Base-by-base conservation (phyloP, 1,140 invertebrate species). In the Nylanderia fulva region DNA sequence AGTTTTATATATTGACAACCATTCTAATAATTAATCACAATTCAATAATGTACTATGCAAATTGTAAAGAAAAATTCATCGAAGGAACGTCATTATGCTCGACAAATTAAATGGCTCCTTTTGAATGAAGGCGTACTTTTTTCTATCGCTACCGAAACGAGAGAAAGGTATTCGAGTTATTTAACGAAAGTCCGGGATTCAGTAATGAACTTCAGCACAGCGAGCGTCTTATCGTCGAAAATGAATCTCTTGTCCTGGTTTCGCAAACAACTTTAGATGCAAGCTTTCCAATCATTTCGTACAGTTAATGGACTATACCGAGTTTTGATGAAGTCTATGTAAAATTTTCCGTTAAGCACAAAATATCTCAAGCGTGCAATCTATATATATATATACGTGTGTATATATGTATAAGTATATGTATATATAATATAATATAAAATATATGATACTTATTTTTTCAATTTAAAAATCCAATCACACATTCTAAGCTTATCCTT, bases 221-320 rank as follows among this genome's bases (percentile, higher is more conserved):
- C 24, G n/a, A 63, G 24, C 45, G 21, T 48, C 27, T 77, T 76
- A 76, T 76, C 58, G 24, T 63, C 21, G 39, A 63, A 64, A 42
- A 63, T 64, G 74, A 77, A 64, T 77, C 42, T 77, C 39, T 77
- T 48, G 42, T 63, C 58, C 74, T 52, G 74, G 27, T 76, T 76
- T 63, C 13, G 52, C 27, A 77, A 63, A 48, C 58, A 77, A 77
- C 33, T 63, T 77, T 36, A 64, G 74, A 77, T 29, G 58, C 74
- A 48, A 33, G 27, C 7, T 77, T 33, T 52, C n/a, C 58, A 77
- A 77, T 77, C 27, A 48, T 15, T 64, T 63, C 27, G 27, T n/a
- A 24, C 9, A 60, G 15, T 42, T 27, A 48, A 61, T 15, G 6
- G 39, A 58, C 21, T 60, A 9, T 36, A 18, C 54, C 5, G 8